phyloP scores from a whole-genome alignment of 2,888 invertebrate genomes.

The Eumacrocentrus americanus region DNA sequence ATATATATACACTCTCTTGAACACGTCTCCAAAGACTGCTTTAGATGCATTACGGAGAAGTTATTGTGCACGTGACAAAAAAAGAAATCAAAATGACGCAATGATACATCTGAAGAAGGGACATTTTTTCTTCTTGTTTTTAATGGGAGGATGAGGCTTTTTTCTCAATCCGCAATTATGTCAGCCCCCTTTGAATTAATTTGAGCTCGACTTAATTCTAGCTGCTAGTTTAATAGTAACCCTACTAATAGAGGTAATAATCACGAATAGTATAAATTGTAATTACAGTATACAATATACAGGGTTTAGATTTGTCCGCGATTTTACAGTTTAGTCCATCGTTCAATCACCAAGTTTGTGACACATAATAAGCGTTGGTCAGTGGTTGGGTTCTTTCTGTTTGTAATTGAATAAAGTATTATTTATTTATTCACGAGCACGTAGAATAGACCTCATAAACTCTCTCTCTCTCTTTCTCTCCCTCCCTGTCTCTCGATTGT shows the following conservation, averaged over 20 bases:
- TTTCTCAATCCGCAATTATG: slow-evolving; percentile 23
- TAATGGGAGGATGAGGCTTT: background rate
- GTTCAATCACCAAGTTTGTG: slow-evolving; percentile 8
- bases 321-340: slow-evolving; percentile 7
- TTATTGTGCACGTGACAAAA: slow-evolving; percentile 30
- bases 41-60: background rate
- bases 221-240: slow-evolving; percentile 49
- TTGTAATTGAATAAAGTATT: background rate
- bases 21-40: background rate
- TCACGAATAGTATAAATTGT: slow-evolving; percentile 57
- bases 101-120: background rate
- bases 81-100: slow-evolving; percentile 9
- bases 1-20: background rate
- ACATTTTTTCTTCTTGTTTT: background rate
- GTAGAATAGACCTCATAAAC: background rate
- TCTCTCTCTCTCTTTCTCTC: too few relatives aligned
- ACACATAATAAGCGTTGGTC: background rate
- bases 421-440: slow-evolving; percentile 1
- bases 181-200: slow-evolving; percentile 41
- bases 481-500: too few relatives aligned
- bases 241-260: slow-evolving; percentile 55
- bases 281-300: slow-evolving; percentile 59
- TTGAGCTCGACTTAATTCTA: slow-evolving; percentile 57
- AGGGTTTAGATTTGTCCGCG: slow-evolving; percentile 34
- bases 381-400: background rate